Evolutionary conservation across 2,888 invertebrate species (phyloP).

Genomic region (Caenorhabditis macrosperma): DNA sequence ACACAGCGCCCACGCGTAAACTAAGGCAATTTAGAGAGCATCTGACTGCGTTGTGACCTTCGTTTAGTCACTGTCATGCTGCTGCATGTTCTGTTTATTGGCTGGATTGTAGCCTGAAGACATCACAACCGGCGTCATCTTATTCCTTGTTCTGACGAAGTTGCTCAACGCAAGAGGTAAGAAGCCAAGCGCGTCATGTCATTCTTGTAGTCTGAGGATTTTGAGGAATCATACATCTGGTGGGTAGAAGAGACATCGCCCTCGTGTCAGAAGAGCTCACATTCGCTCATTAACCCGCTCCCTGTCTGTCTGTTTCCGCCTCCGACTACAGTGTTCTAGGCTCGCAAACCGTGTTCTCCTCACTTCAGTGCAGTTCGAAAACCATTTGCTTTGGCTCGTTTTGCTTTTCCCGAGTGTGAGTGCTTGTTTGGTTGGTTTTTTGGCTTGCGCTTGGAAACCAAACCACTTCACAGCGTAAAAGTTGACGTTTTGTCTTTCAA

Average conservation of each 20-base stretch:
- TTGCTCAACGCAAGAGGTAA: conserved; percentile 8
- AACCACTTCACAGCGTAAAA: neutral
- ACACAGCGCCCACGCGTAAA: conserved; percentile 37
- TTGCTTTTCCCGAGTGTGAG: neutral
- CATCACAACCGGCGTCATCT: conserved; percentile 23
- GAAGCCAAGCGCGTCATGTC: neutral
- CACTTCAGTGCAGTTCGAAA: neutral
- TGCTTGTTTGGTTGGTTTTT: neutral
- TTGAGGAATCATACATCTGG: neutral
- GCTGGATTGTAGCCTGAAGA: conserved; percentile 17
- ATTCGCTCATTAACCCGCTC: no score
- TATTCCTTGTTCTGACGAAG: neutral
- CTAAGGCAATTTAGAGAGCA: conserved; percentile 41
- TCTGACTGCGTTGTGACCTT: conserved; percentile 32
- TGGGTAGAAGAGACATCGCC: neutral
- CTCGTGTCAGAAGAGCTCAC: neutral
- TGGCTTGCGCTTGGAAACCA: neutral
- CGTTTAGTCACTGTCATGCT: conserved; percentile 30
- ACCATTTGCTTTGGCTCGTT: neutral
- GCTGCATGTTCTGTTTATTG: conserved; percentile 25
- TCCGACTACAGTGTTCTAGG: neutral
- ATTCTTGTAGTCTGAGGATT: neutral
- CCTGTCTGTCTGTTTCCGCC: neutral
- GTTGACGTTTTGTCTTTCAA: neutral
- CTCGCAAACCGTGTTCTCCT: neutral